Conservation (phyloP, 2,888 invertebrate genomes). For the Oscheius sp. region DNA sequence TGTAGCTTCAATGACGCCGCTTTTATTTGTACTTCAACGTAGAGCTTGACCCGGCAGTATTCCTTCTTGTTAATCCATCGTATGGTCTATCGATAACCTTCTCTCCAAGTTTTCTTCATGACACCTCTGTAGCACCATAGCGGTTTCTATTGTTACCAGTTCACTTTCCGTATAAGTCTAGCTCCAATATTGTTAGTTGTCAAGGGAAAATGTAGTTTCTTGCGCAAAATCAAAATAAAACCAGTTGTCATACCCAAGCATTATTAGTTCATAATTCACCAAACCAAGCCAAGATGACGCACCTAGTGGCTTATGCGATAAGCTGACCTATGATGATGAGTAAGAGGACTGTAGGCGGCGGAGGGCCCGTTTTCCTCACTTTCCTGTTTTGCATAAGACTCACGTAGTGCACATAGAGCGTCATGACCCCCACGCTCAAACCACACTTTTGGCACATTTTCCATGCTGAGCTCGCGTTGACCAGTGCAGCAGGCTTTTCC, state of each 20-base stretch:
- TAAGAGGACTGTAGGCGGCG: constrained; percentile 21
- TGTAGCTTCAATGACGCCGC: neutral
- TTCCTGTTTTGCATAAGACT: constrained; percentile 30
- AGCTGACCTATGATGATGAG: neutral
- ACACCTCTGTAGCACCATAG: too few relatives aligned
- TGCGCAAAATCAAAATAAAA: too few relatives aligned
- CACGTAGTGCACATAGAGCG: constrained; percentile 6
- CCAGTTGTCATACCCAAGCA: too few relatives aligned
- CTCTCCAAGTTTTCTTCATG: too few relatives aligned
- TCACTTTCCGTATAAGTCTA: too few relatives aligned
- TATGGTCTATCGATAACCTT: too few relatives aligned
- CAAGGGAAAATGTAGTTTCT: too few relatives aligned
- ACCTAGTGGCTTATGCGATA: constrained; percentile 12
- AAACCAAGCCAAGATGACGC: too few relatives aligned
- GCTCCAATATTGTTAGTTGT: too few relatives aligned
- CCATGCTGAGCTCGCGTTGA: neutral
- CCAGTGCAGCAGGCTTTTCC: neutral
- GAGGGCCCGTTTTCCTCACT: neutral
- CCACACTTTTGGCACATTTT: neutral
- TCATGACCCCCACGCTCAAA: constrained; percentile 11
- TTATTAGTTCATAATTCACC: too few relatives aligned
- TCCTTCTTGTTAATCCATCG: too few relatives aligned
- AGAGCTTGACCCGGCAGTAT: neutral
- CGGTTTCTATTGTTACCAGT: too few relatives aligned
- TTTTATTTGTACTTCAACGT: constrained; percentile 5